Base-by-base conservation (phyloP, 2,797 vertebrate genomes). In the Paguma larvata region DNA sequence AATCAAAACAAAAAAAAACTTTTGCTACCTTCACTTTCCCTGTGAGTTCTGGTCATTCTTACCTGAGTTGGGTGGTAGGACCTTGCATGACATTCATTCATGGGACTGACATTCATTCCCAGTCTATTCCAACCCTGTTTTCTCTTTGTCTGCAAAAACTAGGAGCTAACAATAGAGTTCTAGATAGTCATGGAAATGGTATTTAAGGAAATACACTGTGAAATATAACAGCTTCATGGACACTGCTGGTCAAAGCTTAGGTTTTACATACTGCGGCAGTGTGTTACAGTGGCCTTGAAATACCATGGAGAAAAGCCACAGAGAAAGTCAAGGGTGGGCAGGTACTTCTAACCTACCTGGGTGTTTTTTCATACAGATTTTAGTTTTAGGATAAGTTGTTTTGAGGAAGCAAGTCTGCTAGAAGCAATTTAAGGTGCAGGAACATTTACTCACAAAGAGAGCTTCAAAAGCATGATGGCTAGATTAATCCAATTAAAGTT, bases 1-100 rank as follows among this genome's bases (percentile, higher is more conserved):
- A 38, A 38, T 38, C 38, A 4, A 75, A 46, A 30, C 44, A 18
- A 30, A 75, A 27, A 27, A 12, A 6, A 73, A 9, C 44, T 32
- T 68, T 89, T 92, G 0, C 59, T 96, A 79, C 27, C 38, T 97
- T 97, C 38, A 90, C 9, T 51, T 63, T 46, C 25, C 25, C 21
- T 79, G 53, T 7, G 0, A 91, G 30, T 91, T 94, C 85, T 34
- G 48, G 63, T 89, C 38, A 67, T 0, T 0, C 59, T 91, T 94
- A 83, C 79, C 65, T 75, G 27, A 90, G 79, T 78, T 84, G 73
- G 6, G 32, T 88, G 65, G 62, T 83, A 94, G 85, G 32, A 89
- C 79, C 87, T 97, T 0, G 0, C 46, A 67, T 77, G 75, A 85
- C 32, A 41, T 11, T 92, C 27, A 25, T 44, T 85, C 68, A 21